Percentiles rank a stretch among this genome's conserved stretches.
Evolutionary conservation across 2,113 vertebrate genomes (phyloP).

Genomic region (Trinectes maculatus): DNA sequence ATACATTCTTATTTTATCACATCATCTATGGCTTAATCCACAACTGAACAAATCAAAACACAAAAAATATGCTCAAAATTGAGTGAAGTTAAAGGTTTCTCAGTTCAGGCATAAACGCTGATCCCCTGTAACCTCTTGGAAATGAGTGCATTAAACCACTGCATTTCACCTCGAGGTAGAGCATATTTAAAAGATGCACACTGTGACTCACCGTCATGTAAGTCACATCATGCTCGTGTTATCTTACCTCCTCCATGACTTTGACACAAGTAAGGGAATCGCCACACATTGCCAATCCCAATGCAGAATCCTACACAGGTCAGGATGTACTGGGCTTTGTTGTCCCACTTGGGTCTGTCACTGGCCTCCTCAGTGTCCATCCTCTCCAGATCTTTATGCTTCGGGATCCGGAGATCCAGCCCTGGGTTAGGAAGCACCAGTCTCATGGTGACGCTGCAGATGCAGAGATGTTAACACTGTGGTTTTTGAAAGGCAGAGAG

Average conservation of each 20-base stretch:
- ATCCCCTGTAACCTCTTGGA: neutral
- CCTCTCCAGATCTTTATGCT: constrained; percentile 82
- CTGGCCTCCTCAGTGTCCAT: constrained; percentile 81
- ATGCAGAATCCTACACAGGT: constrained; percentile 93
- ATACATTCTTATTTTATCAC: too few relatives aligned
- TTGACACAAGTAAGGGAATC: constrained; percentile 94
- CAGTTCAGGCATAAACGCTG: rapidly evolving
- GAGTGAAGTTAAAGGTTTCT: neutral
- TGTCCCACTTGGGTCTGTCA: constrained; percentile 93
- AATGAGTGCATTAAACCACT: neutral
- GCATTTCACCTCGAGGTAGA: too few relatives aligned
- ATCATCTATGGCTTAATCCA: too few relatives aligned
- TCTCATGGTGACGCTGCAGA: constrained; percentile 73
- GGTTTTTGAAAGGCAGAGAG: constrained; percentile 15
- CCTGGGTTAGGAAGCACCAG: constrained; percentile 86
- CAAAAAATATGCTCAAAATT: too few relatives aligned
- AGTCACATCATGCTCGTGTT: too few relatives aligned
- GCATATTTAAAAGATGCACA: too few relatives aligned
- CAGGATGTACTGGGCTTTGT: constrained; percentile 92
- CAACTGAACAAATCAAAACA: too few relatives aligned
- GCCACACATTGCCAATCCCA: constrained; percentile 93
- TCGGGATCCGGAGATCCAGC: constrained; percentile 85
- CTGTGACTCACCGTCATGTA: neutral
- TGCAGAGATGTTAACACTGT: constrained; percentile 8
- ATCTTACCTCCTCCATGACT: constrained; percentile 92